Base-by-base conservation (phyloP, 2,113 vertebrate species). In the Beaufortia kweichowensis region DNA sequence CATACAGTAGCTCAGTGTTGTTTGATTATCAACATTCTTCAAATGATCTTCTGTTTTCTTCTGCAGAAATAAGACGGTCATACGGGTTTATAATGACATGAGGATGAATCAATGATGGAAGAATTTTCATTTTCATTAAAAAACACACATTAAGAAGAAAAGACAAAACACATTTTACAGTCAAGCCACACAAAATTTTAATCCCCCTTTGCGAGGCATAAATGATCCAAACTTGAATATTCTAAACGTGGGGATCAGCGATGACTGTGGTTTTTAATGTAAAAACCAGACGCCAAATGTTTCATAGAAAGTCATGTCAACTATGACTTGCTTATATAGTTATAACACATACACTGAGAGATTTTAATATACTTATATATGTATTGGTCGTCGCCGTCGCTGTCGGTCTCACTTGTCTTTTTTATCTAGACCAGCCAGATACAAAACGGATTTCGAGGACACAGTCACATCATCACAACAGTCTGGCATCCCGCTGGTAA, bases 371-470 rank as follows among this genome's bases (percentile, higher is more conserved):
- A 92, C 86, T 91, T 90, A 91, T 91, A 93, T 92, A 91, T 86
- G 89, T 87, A 85, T 89, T 26, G 63, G 33, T 61, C 74, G 69
- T 67, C 14, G 3, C 48, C n/a, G 43, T 69, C 48, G 19, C 17
- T 64, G 86, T 85, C 87, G 75, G 87, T 89, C 89, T 87, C 86
- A 87, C 53, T 29, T 21, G 31, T 21, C 75, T 82, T 84, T 77
- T 91, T 91, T 90, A 95, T 96, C 95, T 94, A 97, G 95, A 91
- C 95, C 95, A 95, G 95, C 95, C 94, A 95, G 95, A 97, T 96
- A 94, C 93, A 91, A 92, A 92, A 92, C 91, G 83, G 90, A 91
- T 90, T 88, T 90, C 85, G 87, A 84, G 69, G 72, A 78, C 89
- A 88, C 88, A 91, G 88, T 87, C 82, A 89, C 87, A 83, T 88